phyloP scores from a whole-genome alignment of 2,888 invertebrate species.

The Tryphoninae sp. region DNA sequence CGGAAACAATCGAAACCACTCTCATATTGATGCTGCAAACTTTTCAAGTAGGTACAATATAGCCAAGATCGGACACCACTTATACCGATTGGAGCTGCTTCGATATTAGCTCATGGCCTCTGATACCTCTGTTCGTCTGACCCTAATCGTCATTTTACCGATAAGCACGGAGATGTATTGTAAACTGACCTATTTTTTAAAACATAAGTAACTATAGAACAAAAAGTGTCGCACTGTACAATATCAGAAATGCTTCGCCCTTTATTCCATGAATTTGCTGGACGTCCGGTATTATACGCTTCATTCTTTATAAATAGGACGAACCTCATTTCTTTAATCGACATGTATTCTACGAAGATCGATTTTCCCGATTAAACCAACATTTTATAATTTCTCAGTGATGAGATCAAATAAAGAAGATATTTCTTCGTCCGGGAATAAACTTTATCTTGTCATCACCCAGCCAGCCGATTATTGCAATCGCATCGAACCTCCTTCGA shows the following conservation, averaged over 20 bases:
- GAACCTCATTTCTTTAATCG: too few relatives aligned
- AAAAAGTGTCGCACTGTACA: background rate
- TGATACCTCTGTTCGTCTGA: conserved; percentile 27
- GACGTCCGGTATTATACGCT: too few relatives aligned
- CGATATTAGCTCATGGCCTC: background rate
- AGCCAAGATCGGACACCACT: conserved; percentile 33
- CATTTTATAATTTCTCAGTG: too few relatives aligned
- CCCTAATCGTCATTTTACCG: conserved; percentile 45
- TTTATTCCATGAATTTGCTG: background rate
- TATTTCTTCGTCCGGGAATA: too few relatives aligned
- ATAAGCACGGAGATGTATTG: conserved; percentile 30
- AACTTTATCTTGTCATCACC: too few relatives aligned
- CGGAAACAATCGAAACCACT: conserved; percentile 6
- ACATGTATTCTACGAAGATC: too few relatives aligned
- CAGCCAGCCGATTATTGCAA: too few relatives aligned
- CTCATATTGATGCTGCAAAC: conserved; percentile 10
- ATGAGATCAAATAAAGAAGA: too few relatives aligned
- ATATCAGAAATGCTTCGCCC: background rate
- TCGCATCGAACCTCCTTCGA: too few relatives aligned
- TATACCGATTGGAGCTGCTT: conserved; percentile 34
- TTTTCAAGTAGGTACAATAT: background rate
- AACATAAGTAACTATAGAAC: background rate
- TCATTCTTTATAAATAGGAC: too few relatives aligned
- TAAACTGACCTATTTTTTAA: conserved; percentile 32
- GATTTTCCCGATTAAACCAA: too few relatives aligned